Evolutionary conservation across 2,113 vertebrate genomes (phyloP), one percentile per base, ranked within the genome.

Genomic region (Tenrec ecaudatus): DNA sequence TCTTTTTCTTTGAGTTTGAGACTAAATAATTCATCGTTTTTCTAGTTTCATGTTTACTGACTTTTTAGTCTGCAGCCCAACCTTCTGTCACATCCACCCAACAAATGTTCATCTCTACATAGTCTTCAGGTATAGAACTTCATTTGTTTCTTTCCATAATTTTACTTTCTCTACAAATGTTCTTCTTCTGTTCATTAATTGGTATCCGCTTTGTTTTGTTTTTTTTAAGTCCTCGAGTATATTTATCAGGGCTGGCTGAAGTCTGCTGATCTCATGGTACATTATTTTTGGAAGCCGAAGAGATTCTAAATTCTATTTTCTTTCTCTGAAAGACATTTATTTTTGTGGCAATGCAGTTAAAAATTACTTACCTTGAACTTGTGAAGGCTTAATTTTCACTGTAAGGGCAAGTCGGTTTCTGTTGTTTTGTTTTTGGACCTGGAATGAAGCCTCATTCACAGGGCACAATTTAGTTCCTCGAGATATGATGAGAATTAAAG

Each of bases 101-200:
- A 23, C 76, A 31, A 36, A 92, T 95, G 92, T 92, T 85, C 9
- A 92, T 80, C 57, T 89, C 64, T 84, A 73, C 11, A 66, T 58
- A 64, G 25, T 79, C 79, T 82, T 88, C 38, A 89, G 29, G 58
- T 85, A 27, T 75, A 81, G 66, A 85, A 89, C 80, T 75, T 53
- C 29, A 31, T 85, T 78, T 76, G 27, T 64, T 80, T 92, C 75
- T 89, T 91, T 62, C 78, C 43, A 69, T 36, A 89, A 33, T 78
- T 84, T 89, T 84, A 22, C 79, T 89, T 92, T 89, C 31, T 81
- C 20, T 81, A 43, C 19, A 36, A 14, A 53, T 15, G 57, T 73
- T 19, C 12, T n/a, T 29, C 27, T 57, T 92, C 43, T 84, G 40
- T 92, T 36, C 43, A 73, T 94, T 75, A 66, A 80, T 92, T 64